These are phyloP conservation scores for Enteromius unitaeniatus DNA, from an alignment of 2,797 vertebrate species.

Conservation along the genomic window DNA sequence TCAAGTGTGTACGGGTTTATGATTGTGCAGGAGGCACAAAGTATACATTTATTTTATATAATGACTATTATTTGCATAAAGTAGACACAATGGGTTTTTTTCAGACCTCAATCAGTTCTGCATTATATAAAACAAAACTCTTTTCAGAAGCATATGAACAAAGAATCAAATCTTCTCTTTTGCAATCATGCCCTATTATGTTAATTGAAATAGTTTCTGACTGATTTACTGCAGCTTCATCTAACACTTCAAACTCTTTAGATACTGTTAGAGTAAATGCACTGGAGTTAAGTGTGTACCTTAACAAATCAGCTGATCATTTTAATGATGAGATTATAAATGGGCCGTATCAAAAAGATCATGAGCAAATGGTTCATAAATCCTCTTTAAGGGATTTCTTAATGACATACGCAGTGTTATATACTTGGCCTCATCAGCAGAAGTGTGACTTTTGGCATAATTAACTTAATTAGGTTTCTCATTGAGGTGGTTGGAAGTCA, in stretches of 20 bases:
- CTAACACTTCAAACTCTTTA: background rate
- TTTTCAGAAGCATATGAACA: background rate
- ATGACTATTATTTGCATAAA: background rate
- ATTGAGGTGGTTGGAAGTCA: slow-evolving; percentile 1
- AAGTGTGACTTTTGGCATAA: slow-evolving; percentile 37
- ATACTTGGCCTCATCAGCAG: slow-evolving; percentile 17
- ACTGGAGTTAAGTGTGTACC: slow-evolving; percentile 16
- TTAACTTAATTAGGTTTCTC: slow-evolving; percentile 20
- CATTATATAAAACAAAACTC: background rate
- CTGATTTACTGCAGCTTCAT: too few species aligned
- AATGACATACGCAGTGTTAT: slow-evolving; percentile 27
- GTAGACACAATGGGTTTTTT: background rate
- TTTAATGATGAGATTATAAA: slow-evolving; percentile 23
- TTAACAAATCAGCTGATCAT: slow-evolving; percentile 37
- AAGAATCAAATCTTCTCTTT: background rate
- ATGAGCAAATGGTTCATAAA: slow-evolving; percentile 32
- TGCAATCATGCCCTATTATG: slow-evolving; percentile 4
- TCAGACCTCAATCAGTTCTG: background rate
- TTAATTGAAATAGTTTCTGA: slow-evolving; percentile 15
- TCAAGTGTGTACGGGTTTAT: background rate
- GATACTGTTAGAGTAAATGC: slow-evolving; percentile 16
- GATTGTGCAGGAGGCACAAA: background rate
- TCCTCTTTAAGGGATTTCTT: slow-evolving; percentile 21
- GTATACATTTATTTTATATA: background rate
- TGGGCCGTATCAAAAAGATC: slow-evolving; percentile 2